These are phyloP conservation scores for Hypotaenidia okinawae DNA, from an alignment of 2,797 vertebrate genomes.

Conservation along the genomic window DNA sequence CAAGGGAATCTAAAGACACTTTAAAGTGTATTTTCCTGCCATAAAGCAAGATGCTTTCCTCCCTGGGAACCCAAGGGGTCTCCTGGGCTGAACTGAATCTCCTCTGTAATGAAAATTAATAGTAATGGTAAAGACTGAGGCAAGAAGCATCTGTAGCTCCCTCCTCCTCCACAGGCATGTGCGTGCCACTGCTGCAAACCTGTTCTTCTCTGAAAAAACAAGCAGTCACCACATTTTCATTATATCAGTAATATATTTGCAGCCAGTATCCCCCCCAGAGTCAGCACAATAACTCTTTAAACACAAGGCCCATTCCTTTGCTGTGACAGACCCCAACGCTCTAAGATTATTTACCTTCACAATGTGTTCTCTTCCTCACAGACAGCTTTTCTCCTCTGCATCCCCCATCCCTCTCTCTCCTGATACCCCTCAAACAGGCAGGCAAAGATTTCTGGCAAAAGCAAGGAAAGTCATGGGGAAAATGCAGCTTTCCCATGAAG, in stretches of 20 bases:
- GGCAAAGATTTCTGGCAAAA: background rate
- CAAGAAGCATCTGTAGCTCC: background rate
- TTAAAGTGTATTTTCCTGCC: constrained; percentile 13
- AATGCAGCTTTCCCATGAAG: too few relatives aligned
- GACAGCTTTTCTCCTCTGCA: background rate
- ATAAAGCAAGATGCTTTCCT: background rate
- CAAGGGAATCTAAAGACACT: background rate
- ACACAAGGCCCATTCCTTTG: background rate
- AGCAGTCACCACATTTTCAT: constrained; percentile 11
- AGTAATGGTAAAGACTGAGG: background rate
- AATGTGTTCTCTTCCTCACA: background rate
- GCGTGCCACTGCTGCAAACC: background rate
- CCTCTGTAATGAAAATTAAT: constrained; percentile 60
- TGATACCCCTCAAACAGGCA: background rate
- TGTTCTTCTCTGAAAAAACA: background rate
- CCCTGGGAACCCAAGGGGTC: background rate
- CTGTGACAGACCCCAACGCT: fast-evolving
- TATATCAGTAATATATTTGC: background rate
- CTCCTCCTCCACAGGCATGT: background rate
- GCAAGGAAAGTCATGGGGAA: background rate
- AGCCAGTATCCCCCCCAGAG: background rate
- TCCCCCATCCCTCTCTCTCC: background rate
- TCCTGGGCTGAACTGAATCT: constrained; percentile 36
- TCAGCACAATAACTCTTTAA: background rate
- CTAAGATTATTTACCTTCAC: background rate